Percentiles rank a stretch among this genome's conserved stretches.
phyloP scores from a whole-genome alignment of 1,140 invertebrate species.

The Zaprionus kolodkinae region DNA sequence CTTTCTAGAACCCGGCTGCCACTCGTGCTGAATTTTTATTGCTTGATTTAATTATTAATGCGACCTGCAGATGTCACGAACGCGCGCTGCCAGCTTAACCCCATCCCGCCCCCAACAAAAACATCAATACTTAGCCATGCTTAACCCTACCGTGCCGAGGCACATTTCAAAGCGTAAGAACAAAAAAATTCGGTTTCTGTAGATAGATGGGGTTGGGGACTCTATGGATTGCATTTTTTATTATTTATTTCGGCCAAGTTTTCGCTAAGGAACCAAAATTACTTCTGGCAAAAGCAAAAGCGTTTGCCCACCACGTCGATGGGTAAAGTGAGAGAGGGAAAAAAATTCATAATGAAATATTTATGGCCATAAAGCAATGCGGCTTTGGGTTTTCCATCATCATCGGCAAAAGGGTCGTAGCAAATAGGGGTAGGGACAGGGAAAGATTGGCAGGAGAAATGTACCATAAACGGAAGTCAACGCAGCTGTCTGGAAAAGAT shows the following conservation, averaged over 20 bases:
- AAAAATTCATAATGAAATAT: conserved; percentile 82
- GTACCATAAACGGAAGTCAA: conserved; percentile 66
- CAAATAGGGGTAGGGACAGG: background rate
- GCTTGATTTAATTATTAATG: conserved; percentile 83
- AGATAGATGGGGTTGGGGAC: conserved; percentile 26
- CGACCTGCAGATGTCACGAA: conserved; percentile 82
- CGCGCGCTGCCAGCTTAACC: conserved; percentile 15
- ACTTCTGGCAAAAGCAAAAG: conserved; percentile 42
- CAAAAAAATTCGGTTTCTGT: conserved; percentile 47
- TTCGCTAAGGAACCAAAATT: conserved; percentile 49
- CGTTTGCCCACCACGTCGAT: conserved; percentile 47
- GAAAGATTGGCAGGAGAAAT: conserved; percentile 34
- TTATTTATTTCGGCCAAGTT: conserved; percentile 73
- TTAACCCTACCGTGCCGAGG: conserved; percentile 66
- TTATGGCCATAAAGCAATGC: conserved; percentile 81
- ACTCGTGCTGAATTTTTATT: conserved; percentile 82
- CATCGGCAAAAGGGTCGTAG: conserved; percentile 64
- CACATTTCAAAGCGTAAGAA: conserved; percentile 77
- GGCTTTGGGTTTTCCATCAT: conserved; percentile 54
- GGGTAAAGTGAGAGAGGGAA: background rate
- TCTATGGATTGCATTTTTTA: conserved; percentile 80
- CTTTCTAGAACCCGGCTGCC: conserved; percentile 34
- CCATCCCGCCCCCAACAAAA: conserved; percentile 1
- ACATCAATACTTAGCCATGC: conserved; percentile 57
- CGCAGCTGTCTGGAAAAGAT: conserved; percentile 78